These are phyloP conservation scores for Microcebus griseorufus DNA, from an alignment of 2,113 vertebrate species.

Conservation along the genomic window DNA sequence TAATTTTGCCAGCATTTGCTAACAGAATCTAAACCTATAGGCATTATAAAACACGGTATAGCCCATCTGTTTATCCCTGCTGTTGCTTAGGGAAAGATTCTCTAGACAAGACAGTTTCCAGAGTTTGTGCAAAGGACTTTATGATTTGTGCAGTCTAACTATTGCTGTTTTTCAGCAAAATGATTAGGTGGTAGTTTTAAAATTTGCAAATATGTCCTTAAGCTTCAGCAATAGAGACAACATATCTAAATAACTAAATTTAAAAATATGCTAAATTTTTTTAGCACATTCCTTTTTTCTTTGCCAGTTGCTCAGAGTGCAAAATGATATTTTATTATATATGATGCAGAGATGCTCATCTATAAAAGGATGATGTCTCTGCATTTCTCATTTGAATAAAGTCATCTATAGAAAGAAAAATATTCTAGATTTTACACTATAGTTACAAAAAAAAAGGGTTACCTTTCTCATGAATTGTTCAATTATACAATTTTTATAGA, in stretches of 20 bases:
- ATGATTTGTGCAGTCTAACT: constrained; percentile 20
- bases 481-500: background rate
- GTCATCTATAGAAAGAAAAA: background rate
- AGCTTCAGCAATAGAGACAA: constrained; percentile 33
- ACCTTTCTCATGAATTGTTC: background rate
- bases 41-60: constrained; percentile 39
- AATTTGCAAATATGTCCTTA: constrained; percentile 39
- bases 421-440: background rate
- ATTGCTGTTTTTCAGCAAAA: constrained; percentile 36
- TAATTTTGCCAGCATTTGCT: constrained; percentile 27
- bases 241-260: constrained; percentile 8
- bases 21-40: constrained; percentile 51
- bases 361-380: background rate
- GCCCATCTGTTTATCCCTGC: constrained; percentile 61
- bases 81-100: constrained; percentile 37
- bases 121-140: constrained; percentile 30
- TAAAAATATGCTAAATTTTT: constrained; percentile 25
- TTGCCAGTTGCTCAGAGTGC: background rate
- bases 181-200: constrained; percentile 47
- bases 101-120: constrained; percentile 38
- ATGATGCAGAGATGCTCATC: background rate
- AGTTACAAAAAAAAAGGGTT: background rate
- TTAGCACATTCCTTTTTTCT: background rate
- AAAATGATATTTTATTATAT: constrained; percentile 24
- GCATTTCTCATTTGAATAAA: background rate